Conservation (phyloP, 2,888 invertebrate species). For the Periphyllus acericola region DNA sequence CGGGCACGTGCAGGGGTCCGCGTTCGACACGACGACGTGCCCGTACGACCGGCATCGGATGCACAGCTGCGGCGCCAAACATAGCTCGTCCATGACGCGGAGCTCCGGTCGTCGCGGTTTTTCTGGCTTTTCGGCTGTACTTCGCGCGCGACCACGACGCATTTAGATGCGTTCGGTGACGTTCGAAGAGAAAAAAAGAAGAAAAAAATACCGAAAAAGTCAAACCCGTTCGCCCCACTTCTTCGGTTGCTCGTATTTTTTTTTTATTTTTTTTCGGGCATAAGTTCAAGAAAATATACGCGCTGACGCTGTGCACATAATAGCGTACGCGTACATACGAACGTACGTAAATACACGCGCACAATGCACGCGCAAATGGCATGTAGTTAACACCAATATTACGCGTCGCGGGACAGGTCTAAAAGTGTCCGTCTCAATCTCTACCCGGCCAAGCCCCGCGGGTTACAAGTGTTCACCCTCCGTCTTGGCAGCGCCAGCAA, state of each 20-base stretch:
- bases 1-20: conserved; percentile 39
- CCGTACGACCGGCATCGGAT: conserved; percentile 39
- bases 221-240: conserved; percentile 3
- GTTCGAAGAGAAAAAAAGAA: too few species aligned
- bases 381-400: too few species aligned
- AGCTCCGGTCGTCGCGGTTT: neutral
- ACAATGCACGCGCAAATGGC: too few species aligned
- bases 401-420: too few species aligned
- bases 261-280: conserved; percentile 38
- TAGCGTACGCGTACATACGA: too few species aligned
- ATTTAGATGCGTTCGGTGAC: neutral
- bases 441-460: too few species aligned
- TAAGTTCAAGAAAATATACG: conserved; percentile 26
- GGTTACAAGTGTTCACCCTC: too few species aligned
- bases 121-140: neutral
- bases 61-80: conserved; percentile 52
- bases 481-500: too few species aligned
- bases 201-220: neutral
- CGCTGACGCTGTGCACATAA: neutral
- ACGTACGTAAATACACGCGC: neutral
- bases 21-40: conserved; percentile 38
- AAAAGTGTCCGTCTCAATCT: too few species aligned
- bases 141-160: neutral
- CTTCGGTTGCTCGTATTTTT: neutral
- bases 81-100: conserved; percentile 38